A percentile compares a stretch with the other conserved stretches of the same genome.
These are phyloP conservation scores for Drosophila kambysellisi DNA, from an alignment of 2,888 invertebrate genomes.

Conservation along the genomic window DNA sequence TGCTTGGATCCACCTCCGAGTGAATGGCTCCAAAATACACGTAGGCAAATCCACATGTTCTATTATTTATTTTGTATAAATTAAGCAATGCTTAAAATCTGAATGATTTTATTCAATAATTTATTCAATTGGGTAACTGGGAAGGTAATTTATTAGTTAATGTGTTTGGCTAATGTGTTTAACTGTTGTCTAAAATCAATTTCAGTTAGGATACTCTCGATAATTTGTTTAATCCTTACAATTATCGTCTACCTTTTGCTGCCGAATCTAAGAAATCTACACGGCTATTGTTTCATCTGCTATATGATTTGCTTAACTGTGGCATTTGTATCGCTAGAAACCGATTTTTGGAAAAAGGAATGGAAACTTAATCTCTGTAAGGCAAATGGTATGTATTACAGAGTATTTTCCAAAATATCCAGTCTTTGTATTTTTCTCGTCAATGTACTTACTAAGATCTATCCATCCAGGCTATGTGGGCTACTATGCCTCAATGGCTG, in stretches of 20 bases:
- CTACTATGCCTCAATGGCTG: constrained; percentile 90
- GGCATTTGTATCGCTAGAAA: constrained; percentile 10
- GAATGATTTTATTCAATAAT: no score
- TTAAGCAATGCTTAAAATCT: no score
- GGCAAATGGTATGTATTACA: constrained; percentile 19
- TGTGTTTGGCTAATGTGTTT: background rate
- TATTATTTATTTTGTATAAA: no score
- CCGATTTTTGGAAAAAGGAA: background rate
- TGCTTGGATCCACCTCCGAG: background rate
- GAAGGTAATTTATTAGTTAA: background rate
- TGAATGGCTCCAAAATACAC: background rate
- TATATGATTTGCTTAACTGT: constrained; percentile 36
- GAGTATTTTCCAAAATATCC: no score
- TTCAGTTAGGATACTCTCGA: constrained; percentile 89
- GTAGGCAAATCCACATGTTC: background rate
- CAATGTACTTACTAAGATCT: background rate
- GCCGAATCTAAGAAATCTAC: constrained; percentile 28
- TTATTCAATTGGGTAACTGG: background rate
- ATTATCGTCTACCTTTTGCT: constrained; percentile 83
- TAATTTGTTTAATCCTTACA: constrained; percentile 89
- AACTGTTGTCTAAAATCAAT: constrained; percentile 26
- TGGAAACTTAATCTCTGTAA: background rate
- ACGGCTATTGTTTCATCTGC: constrained; percentile 34
- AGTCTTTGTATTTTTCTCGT: no score
- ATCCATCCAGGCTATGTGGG: constrained; percentile 66